Conservation (phyloP, 1,140 invertebrate species). For the Bombus turneri region DNA sequence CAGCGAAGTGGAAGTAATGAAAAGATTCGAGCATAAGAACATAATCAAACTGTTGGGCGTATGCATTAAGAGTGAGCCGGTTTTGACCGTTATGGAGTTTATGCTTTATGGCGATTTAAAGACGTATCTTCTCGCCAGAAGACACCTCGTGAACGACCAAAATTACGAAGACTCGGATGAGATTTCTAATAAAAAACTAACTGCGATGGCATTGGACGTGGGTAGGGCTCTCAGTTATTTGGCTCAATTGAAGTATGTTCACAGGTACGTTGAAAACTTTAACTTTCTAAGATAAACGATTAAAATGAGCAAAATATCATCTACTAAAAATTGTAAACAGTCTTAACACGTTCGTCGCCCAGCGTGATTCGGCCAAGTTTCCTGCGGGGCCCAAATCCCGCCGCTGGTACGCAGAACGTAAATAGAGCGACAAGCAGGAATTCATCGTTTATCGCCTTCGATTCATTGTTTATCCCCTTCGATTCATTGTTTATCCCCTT, state of each 20-base stretch:
- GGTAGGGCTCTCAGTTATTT: constrained; percentile 92
- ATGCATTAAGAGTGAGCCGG: constrained; percentile 91
- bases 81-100: constrained; percentile 96
- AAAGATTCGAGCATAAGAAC: constrained; percentile 94
- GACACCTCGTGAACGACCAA: constrained; percentile 89
- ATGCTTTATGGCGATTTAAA: constrained; percentile 97
- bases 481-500: too few relatives aligned
- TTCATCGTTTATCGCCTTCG: too few relatives aligned
- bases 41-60: constrained; percentile 94
- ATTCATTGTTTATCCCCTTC: too few relatives aligned
- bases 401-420: too few relatives aligned
- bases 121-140: constrained; percentile 91
- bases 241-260: constrained; percentile 91
- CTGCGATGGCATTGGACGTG: constrained; percentile 93
- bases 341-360: too few relatives aligned
- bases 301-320: too few relatives aligned
- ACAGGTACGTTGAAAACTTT: constrained; percentile 81
- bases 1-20: constrained; percentile 96
- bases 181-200: constrained; percentile 90
- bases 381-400: too few relatives aligned
- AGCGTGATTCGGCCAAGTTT: too few relatives aligned
- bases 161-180: constrained; percentile 87
- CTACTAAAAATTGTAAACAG: too few relatives aligned
- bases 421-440: too few relatives aligned
- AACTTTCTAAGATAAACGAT: too few relatives aligned